Evolutionary conservation across 2,797 vertebrate species (phyloP).

Genomic region (Amblyraja radiata): DNA sequence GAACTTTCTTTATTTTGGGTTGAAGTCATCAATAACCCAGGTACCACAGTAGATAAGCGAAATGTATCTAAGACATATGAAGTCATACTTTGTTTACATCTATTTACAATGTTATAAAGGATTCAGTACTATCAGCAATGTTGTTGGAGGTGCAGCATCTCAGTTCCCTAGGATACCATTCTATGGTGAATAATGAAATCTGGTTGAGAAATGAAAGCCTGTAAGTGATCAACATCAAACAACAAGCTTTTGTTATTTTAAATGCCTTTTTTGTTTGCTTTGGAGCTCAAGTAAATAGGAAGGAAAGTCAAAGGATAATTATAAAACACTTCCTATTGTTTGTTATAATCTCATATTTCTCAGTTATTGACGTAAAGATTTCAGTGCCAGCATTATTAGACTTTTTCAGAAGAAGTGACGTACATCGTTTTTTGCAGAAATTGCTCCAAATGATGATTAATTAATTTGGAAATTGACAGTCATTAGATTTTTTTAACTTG

Average conservation of each 20-base stretch:
- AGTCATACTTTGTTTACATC: not conserved
- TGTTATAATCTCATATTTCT: not conserved
- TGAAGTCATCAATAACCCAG: not conserved
- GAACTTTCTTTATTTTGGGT: not conserved
- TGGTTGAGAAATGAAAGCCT: not conserved
- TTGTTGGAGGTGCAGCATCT: not conserved
- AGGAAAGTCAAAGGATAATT: not conserved
- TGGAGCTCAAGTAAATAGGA: not conserved
- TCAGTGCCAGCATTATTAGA: not conserved
- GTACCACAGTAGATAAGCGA: not conserved
- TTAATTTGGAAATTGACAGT: not conserved
- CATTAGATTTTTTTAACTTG: not conserved
- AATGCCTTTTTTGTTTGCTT: not conserved
- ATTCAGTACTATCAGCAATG: not conserved
- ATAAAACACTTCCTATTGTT: not conserved
- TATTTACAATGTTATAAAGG: not conserved
- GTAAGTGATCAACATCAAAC: not conserved
- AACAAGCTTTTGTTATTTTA: not conserved
- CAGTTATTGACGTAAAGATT: not conserved
- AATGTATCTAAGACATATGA: not conserved
- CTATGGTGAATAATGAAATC: not conserved
- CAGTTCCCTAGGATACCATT: not conserved
- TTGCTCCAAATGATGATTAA: not conserved
- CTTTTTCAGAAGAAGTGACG: not conserved
- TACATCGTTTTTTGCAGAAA: not conserved